Conservation (phyloP, 1,140 invertebrate species). For the Sesamia nonagrioides region DNA sequence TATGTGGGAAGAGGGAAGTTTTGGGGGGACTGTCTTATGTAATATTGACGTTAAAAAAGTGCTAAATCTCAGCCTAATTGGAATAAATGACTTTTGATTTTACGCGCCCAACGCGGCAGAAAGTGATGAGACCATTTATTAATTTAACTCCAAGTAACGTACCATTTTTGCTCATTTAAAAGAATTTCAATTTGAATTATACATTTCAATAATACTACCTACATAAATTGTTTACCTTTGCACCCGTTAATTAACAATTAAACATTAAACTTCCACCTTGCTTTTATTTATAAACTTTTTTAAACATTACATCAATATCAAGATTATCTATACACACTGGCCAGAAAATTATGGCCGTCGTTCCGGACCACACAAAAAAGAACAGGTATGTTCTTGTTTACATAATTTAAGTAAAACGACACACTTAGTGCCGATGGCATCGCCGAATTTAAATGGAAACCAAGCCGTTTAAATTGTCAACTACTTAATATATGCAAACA, state of each 20-base stretch:
- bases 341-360: background rate
- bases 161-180: too few species aligned
- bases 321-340: background rate
- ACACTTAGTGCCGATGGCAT: conserved; percentile 9
- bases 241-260: background rate
- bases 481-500: conserved; percentile 76
- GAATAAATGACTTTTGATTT: too few species aligned
- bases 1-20: too few species aligned
- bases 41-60: too few species aligned
- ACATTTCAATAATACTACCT: too few species aligned
- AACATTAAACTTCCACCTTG: background rate
- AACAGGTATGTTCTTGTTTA: background rate
- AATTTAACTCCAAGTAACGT: too few species aligned
- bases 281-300: background rate
- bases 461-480: conserved; percentile 58
- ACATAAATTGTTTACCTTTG: background rate
- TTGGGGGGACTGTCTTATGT: too few species aligned
- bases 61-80: too few species aligned
- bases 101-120: too few species aligned
- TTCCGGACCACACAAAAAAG: background rate
- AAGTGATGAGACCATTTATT: too few species aligned
- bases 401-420: background rate
- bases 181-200: too few species aligned
- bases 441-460: conserved; percentile 30
- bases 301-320: background rate